Evolutionary conservation across 2,797 vertebrate species (phyloP).

Genomic region (Argyrosomus regius): DNA sequence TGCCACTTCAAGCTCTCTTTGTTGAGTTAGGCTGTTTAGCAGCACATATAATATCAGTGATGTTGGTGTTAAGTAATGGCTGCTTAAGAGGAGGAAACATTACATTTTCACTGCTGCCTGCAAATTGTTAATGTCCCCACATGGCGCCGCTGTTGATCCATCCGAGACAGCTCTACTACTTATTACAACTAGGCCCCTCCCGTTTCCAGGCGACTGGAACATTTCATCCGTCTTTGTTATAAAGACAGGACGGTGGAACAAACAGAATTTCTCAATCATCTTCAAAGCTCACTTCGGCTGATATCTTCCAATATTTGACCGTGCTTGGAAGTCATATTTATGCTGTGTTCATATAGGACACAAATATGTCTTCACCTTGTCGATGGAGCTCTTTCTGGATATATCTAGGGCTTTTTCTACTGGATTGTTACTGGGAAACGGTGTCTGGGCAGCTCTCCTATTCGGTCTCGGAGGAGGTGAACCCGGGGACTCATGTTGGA

Average conservation of each 20-base stretch:
- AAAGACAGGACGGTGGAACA: slow-evolving; percentile 49
- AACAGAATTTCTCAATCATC: slow-evolving; percentile 8
- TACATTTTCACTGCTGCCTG: background rate
- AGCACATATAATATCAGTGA: background rate
- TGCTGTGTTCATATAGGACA: background rate
- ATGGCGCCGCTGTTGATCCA: slow-evolving; percentile 76
- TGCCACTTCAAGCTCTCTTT: background rate
- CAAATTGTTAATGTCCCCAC: slow-evolving; percentile 56
- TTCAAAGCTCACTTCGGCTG: background rate
- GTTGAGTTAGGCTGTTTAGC: background rate
- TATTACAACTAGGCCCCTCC: slow-evolving; percentile 68
- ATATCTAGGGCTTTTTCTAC: slow-evolving; percentile 52
- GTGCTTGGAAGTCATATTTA: background rate
- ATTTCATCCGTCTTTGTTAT: slow-evolving; percentile 73
- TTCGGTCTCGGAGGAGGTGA: slow-evolving; percentile 90
- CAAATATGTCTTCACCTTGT: slow-evolving; percentile 54
- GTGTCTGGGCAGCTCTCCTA: slow-evolving; percentile 84
- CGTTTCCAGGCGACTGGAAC: slow-evolving; percentile 45
- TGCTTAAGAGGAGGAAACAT: background rate
- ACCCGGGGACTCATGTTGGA: slow-evolving; percentile 88
- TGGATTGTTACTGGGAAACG: slow-evolving; percentile 54
- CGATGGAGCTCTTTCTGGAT: slow-evolving; percentile 56
- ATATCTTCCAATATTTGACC: background rate
- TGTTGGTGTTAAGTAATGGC: background rate
- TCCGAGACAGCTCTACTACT: slow-evolving; percentile 10